Evolutionary conservation across 2,797 vertebrate species (phyloP), one percentile per base, ranked within the genome.

Genomic region (Knipowitschia caucasica): DNA sequence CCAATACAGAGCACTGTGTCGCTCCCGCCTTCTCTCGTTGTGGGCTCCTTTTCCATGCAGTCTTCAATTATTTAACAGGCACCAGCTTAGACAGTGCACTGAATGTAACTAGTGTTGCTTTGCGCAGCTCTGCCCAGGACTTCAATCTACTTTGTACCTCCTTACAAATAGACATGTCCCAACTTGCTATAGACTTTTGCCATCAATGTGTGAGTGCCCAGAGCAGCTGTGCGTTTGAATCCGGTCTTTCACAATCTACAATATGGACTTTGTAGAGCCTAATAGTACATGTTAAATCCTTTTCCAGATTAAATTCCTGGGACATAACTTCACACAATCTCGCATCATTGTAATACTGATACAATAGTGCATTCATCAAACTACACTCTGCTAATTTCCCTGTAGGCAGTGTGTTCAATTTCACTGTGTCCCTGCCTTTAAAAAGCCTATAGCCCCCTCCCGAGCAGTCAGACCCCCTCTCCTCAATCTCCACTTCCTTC

Each of bases 341-440:
- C 50, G 62, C 71, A 71, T 66, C 49, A 62, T 81, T 67, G 77
- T 77, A 78, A 55, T 71, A 68, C 53, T 71, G 77, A 86, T 78
- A 89, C 86, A 90, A 86, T 88, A 71, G 82, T 71, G 78, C 84
- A 88, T 89, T 89, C 82, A 88, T 84, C 72, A 77, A 65, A 58
- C 74, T 71, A 79, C 85, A 80, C 80, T 88, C 83, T 71, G 75
- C 82, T 89, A 87, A 89, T 90, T 89, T 89, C 83, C 88, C 88
- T 86, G 82, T 82, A 85, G 87, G 86, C 84, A 86, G 75, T 56
- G 64, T 83, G 83, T 81, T 90, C 88, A 64, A 89, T 89, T 91
- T 86, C 86, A 83, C 80, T 82, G 72, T 73, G 73, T 86, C 75
- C 82, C 81, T 88, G 84, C 77, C 75, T 85, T 82, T 82, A 80